Evolutionary conservation across 2,113 vertebrate species (phyloP).

Genomic region (Nerophis ophidion): DNA sequence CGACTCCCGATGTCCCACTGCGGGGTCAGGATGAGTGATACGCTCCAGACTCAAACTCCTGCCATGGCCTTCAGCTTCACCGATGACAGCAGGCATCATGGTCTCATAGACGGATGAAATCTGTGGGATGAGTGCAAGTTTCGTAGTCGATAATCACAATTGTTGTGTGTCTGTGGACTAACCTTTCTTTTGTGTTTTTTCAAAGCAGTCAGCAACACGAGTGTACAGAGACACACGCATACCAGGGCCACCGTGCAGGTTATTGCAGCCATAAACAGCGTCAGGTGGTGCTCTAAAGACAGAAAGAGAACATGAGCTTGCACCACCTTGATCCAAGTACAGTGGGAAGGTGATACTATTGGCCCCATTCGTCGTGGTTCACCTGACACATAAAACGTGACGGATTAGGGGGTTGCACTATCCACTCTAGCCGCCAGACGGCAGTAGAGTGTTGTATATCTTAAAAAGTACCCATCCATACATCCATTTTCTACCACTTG

Average conservation of each 20-base stretch:
- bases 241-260: slow-evolving; percentile 36
- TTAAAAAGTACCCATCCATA: too few relatives aligned
- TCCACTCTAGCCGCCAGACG: too few relatives aligned
- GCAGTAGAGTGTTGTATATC: too few relatives aligned
- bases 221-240: slow-evolving; percentile 48
- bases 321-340: neutral
- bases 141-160: neutral
- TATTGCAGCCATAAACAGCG: slow-evolving; percentile 31
- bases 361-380: too few relatives aligned
- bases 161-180: neutral
- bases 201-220: slow-evolving; percentile 29
- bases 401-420: too few relatives aligned
- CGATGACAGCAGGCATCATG: slow-evolving; percentile 17
- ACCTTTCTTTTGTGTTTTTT: slow-evolving; percentile 39
- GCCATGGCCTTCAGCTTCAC: slow-evolving; percentile 6
- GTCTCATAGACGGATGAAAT: slow-evolving; percentile 40
- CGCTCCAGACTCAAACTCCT: neutral
- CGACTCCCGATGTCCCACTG: slow-evolving; percentile 10
- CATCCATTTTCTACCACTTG: too few relatives aligned
- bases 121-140: slow-evolving; percentile 23
- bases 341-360: too few relatives aligned
- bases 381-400: too few relatives aligned
- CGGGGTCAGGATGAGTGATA: neutral
- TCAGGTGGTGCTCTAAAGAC: slow-evolving; percentile 28
- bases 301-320: slow-evolving; percentile 10